These are phyloP conservation scores for Phengaris alcon DNA, from an alignment of 2,888 invertebrate species.

Conservation along the genomic window DNA sequence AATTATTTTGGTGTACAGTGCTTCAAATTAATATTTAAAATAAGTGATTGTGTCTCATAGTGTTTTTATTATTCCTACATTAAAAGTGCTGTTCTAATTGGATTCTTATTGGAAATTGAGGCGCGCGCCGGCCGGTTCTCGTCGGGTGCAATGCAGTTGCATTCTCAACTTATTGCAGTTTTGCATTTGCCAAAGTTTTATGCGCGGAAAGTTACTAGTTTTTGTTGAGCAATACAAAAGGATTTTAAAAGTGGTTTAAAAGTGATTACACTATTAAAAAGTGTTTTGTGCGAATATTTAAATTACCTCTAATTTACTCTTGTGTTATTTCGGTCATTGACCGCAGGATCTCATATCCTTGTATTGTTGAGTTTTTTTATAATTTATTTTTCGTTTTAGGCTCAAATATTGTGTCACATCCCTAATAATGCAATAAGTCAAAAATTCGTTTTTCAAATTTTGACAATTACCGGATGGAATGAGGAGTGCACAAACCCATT, in stretches of 20 bases:
- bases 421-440: constrained; percentile 71
- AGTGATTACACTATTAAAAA: constrained; percentile 63
- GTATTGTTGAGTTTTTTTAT: constrained; percentile 62
- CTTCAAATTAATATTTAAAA: constrained; percentile 55
- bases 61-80: constrained; percentile 57
- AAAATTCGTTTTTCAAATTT: constrained; percentile 76
- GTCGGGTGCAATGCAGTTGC: constrained; percentile 79
- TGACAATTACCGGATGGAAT: constrained; percentile 75
- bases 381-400: constrained; percentile 68
- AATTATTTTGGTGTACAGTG: constrained; percentile 77
- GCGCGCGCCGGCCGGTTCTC: constrained; percentile 79
- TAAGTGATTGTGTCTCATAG: constrained; percentile 67
- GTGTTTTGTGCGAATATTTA: constrained; percentile 67
- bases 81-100: constrained; percentile 63
- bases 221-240: constrained; percentile 54
- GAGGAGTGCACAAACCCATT: constrained; percentile 77
- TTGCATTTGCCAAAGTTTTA: constrained; percentile 74
- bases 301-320: constrained; percentile 68
- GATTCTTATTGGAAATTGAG: constrained; percentile 73
- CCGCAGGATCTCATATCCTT: constrained; percentile 73
- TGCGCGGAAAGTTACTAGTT: constrained; percentile 75
- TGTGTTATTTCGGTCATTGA: constrained; percentile 80
- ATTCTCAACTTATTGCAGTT: constrained; percentile 80
- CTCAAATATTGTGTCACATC: constrained; percentile 62
- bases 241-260: constrained; percentile 63